Evolutionary conservation across 2,113 vertebrate species (phyloP).

Genomic region (Clarias batrachus): DNA sequence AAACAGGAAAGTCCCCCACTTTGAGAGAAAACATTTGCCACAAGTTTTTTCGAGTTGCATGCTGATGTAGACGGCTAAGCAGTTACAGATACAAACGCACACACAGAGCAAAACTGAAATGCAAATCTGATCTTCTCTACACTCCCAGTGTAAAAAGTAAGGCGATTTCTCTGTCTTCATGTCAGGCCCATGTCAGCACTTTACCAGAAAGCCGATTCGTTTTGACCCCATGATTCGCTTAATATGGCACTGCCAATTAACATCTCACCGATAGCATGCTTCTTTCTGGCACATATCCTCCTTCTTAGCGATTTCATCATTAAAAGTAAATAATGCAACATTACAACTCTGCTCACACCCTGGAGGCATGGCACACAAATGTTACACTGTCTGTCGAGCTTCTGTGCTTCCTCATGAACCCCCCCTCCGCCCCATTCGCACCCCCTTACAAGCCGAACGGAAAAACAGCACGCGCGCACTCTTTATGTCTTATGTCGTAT

Average conservation of each 20-base stretch:
- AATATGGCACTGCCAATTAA: slow-evolving; percentile 54
- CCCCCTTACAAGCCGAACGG: slow-evolving; percentile 2
- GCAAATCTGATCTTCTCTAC: background rate
- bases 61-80: background rate
- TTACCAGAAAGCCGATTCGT: slow-evolving; percentile 40
- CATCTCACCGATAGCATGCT: slow-evolving; percentile 50
- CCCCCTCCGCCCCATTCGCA: background rate
- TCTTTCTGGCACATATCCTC: slow-evolving; percentile 44
- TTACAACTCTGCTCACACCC: slow-evolving; percentile 42
- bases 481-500: slow-evolving; percentile 12
- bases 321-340: slow-evolving; percentile 55
- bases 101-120: background rate
- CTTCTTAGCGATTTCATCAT: slow-evolving; percentile 43
- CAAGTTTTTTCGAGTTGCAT: background rate
- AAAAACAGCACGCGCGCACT: slow-evolving; percentile 16
- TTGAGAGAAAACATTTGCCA: slow-evolving; percentile 22
- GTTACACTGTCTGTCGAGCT: slow-evolving; percentile 36
- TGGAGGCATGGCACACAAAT: slow-evolving; percentile 39
- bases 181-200: slow-evolving; percentile 27
- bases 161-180: slow-evolving; percentile 2
- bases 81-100: background rate
- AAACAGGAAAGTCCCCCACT: slow-evolving; percentile 38
- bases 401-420: slow-evolving; percentile 1
- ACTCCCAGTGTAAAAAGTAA: background rate
- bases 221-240: slow-evolving; percentile 47